These are phyloP conservation scores for Hedychridium roseum DNA, from an alignment of 2,888 invertebrate genomes.

Conservation along the genomic window DNA sequence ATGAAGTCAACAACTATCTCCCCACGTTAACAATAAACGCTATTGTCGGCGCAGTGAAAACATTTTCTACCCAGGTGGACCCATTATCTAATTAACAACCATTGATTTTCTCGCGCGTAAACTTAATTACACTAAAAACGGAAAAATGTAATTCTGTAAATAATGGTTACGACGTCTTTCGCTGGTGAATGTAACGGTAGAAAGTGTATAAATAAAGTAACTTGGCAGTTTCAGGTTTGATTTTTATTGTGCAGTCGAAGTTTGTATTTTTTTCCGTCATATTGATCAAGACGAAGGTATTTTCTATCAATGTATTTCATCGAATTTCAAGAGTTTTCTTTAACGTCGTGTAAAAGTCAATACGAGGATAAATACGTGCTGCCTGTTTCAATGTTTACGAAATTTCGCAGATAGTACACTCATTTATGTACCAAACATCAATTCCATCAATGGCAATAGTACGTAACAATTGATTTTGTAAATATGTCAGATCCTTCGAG, in stretches of 20 bases:
- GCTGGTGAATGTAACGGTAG: background rate
- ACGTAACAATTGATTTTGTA: slow-evolving; percentile 36
- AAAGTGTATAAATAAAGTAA: slow-evolving; percentile 17
- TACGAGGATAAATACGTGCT: slow-evolving; percentile 23
- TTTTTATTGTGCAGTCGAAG: slow-evolving; percentile 18
- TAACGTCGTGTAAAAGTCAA: slow-evolving; percentile 15
- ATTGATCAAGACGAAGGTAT: slow-evolving; percentile 6
- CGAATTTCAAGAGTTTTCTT: slow-evolving; percentile 7
- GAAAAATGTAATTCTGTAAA: background rate
- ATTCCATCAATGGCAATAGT: slow-evolving; percentile 59
- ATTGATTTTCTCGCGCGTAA: background rate
- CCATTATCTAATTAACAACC: too few relatives aligned
- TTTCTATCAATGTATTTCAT: background rate
- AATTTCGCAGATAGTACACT: slow-evolving; percentile 34
- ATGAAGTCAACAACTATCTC: too few relatives aligned
- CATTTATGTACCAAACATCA: slow-evolving; percentile 49
- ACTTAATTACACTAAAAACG: background rate
- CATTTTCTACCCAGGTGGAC: too few relatives aligned
- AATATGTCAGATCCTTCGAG: slow-evolving; percentile 26
- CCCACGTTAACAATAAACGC: too few relatives aligned
- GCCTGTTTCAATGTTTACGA: slow-evolving; percentile 15
- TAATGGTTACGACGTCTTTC: too few relatives aligned
- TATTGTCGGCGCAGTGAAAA: too few relatives aligned
- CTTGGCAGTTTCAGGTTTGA: slow-evolving; percentile 27
- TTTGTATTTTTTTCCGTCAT: slow-evolving; percentile 4